Evolutionary conservation across 2,888 invertebrate species (phyloP), one percentile per base, ranked within the genome.

Genomic region (Patella depressa): DNA sequence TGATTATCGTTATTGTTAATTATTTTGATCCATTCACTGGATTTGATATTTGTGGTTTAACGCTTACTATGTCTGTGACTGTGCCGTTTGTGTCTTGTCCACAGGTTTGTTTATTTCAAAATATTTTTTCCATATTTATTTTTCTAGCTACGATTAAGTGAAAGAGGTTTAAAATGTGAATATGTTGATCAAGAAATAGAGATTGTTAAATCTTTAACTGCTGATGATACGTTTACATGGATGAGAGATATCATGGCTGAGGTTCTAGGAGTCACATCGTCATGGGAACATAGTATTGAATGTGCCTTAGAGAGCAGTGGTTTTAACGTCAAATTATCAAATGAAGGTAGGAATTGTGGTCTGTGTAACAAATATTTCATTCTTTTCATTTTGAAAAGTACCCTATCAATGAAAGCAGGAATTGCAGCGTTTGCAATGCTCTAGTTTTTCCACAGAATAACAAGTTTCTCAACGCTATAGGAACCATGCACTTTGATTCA

Each of bases 221-320:
- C 85, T 0, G 86, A 88, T 29, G 86, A 89, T 12, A 78, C 85
- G 2, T 71, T 88, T n/a, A 77, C 76, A n/a, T 89, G 89, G 88
- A 80, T 90, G 17, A 86, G 87, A 70, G 88, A 89, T 69, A 80
- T 83, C 12, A 79, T 87, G 29, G 75, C 88, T 17, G 85, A 86
- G 72, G 78, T 88, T 3, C 80, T 91, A 19, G 83, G 83, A 59
- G 80, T 81, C n/a, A 84, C 85, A 73, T 73, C 86, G 24, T 77
- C 81, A 5, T 91, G 90, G 91, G 86, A 89, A 81, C 81, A 84
- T 14, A 85, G 85, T 11, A 88, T 89, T 19, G 91, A 91, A 75
- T 79, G 75, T 17, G 86, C 89, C 12, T 79, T 91, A 17, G 88
- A 89, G 75, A 85, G 87, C 65, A 90, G 90, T 86, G 91, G 90